A percentile compares a stretch with the other conserved stretches of the same genome.
Conservation (phyloP, 2,888 invertebrate species). For the Andrena minutula region DNA sequence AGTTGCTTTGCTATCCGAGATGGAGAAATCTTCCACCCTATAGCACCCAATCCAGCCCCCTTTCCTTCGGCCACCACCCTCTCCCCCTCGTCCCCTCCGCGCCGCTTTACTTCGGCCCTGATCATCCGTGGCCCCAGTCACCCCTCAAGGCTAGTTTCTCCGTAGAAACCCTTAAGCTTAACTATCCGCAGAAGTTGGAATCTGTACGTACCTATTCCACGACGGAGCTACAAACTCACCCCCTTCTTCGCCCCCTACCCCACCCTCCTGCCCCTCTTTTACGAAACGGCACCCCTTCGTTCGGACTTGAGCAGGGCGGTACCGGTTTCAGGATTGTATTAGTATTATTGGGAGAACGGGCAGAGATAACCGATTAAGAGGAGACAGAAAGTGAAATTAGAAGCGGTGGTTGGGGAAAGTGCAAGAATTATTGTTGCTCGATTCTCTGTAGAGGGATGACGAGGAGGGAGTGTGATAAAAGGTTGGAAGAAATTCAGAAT, state of each 20-base stretch:
- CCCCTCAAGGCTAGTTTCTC: slow-evolving; percentile 78
- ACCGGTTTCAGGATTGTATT: slow-evolving; percentile 51
- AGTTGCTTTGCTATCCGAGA: slow-evolving; percentile 76
- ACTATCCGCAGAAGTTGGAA: slow-evolving; percentile 81
- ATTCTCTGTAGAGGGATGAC: background rate
- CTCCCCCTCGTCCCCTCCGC: slow-evolving; percentile 38
- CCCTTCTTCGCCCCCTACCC: slow-evolving; percentile 34
- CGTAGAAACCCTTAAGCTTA: slow-evolving; percentile 77
- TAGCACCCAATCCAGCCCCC: slow-evolving; percentile 60
- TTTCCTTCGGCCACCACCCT: slow-evolving; percentile 52
- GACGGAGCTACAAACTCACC: slow-evolving; percentile 74
- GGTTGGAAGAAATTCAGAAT: background rate
- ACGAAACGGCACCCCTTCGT: slow-evolving; percentile 58
- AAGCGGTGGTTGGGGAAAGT: background rate
- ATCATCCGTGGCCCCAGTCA: slow-evolving; percentile 77
- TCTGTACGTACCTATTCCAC: slow-evolving; percentile 74
- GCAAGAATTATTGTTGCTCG: background rate
- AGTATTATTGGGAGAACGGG: slow-evolving; percentile 20
- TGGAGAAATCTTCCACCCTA: slow-evolving; percentile 66
- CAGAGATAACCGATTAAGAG: slow-evolving; percentile 7
- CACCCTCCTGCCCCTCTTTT: slow-evolving; percentile 37
- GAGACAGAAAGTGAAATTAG: slow-evolving; percentile 30
- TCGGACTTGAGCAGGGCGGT: slow-evolving; percentile 54
- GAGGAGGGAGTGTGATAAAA: background rate
- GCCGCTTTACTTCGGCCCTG: slow-evolving; percentile 77